Percentiles rank a stretch among this genome's conserved stretches.
phyloP scores from a whole-genome alignment of 2,797 vertebrate genomes.

The Eospalax fontanierii region DNA sequence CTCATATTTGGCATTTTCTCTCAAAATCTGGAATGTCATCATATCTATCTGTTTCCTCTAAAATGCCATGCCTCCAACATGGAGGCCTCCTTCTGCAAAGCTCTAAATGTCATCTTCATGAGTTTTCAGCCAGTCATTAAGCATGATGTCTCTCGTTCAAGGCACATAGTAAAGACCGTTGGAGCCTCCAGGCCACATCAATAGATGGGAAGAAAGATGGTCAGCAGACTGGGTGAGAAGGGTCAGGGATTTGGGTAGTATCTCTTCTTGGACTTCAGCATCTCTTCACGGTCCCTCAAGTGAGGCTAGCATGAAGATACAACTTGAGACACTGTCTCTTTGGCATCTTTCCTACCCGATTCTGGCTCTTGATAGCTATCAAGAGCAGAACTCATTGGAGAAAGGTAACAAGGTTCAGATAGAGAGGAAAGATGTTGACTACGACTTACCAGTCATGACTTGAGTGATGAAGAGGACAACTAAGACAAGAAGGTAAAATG shows the following conservation, averaged over 20 bases:
- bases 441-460: not conserved
- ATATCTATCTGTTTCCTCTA: not conserved
- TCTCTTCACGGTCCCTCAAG: not conserved
- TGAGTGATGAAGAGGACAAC: not conserved
- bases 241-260: too few relatives aligned
- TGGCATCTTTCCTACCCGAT: not conserved
- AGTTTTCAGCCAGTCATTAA: not conserved
- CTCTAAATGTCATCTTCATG: not conserved
- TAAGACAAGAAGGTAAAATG: not conserved
- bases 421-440: too few relatives aligned
- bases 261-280: accelerated
- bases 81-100: not conserved
- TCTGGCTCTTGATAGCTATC: not conserved
- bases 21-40: not conserved
- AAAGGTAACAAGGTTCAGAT: not conserved
- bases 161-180: not conserved
- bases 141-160: accelerated
- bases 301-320: not conserved
- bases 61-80: not conserved
- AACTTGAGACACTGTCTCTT: not conserved
- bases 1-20: too few relatives aligned
- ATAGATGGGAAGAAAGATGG: not conserved
- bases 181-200: not conserved
- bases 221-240: not conserved
- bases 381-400: not conserved